phyloP scores from a whole-genome alignment of 2,113 vertebrate genomes.

The Notarius lentiginosus region DNA sequence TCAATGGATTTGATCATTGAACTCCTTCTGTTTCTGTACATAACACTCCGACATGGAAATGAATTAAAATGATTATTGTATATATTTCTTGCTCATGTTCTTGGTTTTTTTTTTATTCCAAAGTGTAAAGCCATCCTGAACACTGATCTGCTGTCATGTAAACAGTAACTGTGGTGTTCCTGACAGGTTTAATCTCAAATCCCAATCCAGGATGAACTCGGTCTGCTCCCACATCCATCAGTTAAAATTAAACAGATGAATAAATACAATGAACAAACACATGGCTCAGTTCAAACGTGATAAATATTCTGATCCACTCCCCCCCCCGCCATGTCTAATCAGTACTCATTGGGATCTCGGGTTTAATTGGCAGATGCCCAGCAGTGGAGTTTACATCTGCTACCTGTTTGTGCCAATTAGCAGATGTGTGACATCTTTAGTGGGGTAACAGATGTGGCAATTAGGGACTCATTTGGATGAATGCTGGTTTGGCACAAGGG shows the following conservation, averaged over 20 bases:
- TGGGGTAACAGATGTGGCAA: conserved; percentile 87
- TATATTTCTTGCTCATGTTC: background rate
- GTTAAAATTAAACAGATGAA: background rate
- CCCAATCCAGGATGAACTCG: background rate
- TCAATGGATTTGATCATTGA: background rate
- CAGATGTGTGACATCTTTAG: conserved; percentile 72
- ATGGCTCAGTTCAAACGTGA: conserved; percentile 6
- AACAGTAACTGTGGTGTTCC: background rate
- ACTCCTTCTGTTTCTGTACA: background rate
- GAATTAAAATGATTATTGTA: background rate
- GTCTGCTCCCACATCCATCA: background rate
- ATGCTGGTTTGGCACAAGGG: conserved; percentile 79
- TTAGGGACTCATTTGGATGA: conserved; percentile 84
- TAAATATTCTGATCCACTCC: conserved; percentile 11
- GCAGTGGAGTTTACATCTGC: conserved; percentile 68
- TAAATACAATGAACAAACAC: background rate
- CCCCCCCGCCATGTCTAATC: conserved; percentile 58
- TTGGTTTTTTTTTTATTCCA: background rate
- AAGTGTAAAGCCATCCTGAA: background rate
- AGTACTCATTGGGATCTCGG: conserved; percentile 57
- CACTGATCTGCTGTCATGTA: background rate
- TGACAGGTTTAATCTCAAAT: background rate
- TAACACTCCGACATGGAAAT: too few species aligned
- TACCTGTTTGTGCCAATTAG: conserved; percentile 78
- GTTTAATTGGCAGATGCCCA: conserved; percentile 71